These are phyloP conservation scores for Oscheius sp. DNA, from an alignment of 2,888 invertebrate species.

Conservation along the genomic window DNA sequence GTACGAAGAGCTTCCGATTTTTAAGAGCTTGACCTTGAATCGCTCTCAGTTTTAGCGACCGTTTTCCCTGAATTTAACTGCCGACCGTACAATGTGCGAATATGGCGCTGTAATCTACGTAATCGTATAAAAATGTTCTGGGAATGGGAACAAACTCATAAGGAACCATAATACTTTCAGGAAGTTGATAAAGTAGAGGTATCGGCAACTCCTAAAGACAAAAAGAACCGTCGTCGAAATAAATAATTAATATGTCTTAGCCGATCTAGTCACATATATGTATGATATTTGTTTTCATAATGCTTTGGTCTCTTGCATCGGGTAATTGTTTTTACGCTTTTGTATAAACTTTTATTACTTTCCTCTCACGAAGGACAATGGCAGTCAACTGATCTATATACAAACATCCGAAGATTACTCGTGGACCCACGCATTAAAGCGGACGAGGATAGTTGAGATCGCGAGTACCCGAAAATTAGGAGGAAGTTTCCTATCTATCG, in stretches of 20 bases:
- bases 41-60: background rate
- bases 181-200: constrained; percentile 2
- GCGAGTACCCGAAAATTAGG: constrained; percentile 1
- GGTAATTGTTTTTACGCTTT: background rate
- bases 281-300: no score
- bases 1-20: no score
- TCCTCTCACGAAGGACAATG: background rate
- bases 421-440: constrained; percentile 26
- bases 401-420: constrained; percentile 16
- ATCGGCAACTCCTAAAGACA: background rate
- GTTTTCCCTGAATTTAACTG: background rate
- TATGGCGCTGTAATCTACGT: background rate
- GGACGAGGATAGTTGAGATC: constrained; percentile 15
- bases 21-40: background rate
- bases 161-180: background rate
- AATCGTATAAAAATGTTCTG: background rate
- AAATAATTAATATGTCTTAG: no score
- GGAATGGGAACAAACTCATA: background rate
- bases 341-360: no score
- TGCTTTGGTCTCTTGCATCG: background rate
- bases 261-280: no score
- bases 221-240: constrained; percentile 6
- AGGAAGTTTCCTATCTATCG: constrained; percentile 25
- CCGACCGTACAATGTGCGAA: background rate
- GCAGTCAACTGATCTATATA: constrained; percentile 17